Base-by-base conservation (phyloP, 92 coral and sea anemone genomes). In the Montipora capitata region DNA sequence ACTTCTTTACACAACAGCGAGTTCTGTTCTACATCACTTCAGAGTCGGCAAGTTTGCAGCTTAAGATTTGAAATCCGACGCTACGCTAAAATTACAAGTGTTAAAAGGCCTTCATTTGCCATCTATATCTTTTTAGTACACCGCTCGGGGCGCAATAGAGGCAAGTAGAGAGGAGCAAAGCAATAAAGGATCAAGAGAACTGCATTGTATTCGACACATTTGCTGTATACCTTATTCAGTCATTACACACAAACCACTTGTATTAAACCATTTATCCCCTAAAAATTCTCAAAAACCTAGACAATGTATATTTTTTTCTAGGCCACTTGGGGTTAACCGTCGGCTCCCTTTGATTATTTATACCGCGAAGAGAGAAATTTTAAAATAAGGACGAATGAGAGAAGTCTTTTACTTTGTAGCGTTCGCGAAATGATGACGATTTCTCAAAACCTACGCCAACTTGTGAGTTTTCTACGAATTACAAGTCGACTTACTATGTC, bases 331-430 rank as follows among this genome's bases (percentile, higher is more conserved):
- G 67, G 82, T 78, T 67, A 91, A 27, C 83, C 89, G 98, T 89
- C 98, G 98, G 98, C 94, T 76, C 67, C 92, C 98, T 95, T 95
- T 95, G 98, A 95, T 68, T 74, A 80, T 89, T 76, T 85, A 89
- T 84, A 91, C 98, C 98, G 98, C 98, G 98, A 95, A 93, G 88
- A 84, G 82, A 91, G 96, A 93, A 93, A 93, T 86, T 95, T 95
- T 86, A 81, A 91, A 95, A 93, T 79, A 80, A 93, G 93, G 81
- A 84, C 82, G 74, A 84, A 75, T 84, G 74, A 84, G 73, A 84
- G 59, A 27, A 58, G 45, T 76, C 67, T 17, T 16, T 64, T 45
- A 84, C 51, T 74, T 73, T 40, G 43, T 75, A 68, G 10, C 54
- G 65, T 62, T 77, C 12, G 78, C 69, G 49, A 63, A 87, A 72